These are phyloP conservation scores for Ricordea florida DNA, from an alignment of 92 coral and sea anemone genomes.

Conservation along the genomic window DNA sequence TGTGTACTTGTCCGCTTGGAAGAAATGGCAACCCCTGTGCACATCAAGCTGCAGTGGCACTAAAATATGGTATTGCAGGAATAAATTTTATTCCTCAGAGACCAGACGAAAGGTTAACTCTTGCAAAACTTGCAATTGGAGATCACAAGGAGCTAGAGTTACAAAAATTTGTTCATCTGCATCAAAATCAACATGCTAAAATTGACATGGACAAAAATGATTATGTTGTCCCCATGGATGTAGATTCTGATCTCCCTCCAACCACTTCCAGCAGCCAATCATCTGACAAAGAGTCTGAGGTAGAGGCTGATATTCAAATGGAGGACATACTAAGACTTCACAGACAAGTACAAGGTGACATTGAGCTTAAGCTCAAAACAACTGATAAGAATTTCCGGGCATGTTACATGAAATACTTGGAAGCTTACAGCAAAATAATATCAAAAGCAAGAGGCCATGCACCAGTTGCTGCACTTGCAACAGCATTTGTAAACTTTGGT, in stretches of 20 bases:
- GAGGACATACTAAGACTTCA: slow-evolving; percentile 32
- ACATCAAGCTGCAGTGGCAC: slow-evolving; percentile 57
- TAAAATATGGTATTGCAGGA: slow-evolving; percentile 19
- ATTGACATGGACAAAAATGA: background rate
- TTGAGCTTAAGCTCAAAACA: slow-evolving; percentile 28
- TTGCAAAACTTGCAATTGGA: slow-evolving; percentile 50
- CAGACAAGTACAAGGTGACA: slow-evolving; percentile 21
- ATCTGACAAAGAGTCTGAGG: slow-evolving; percentile 4
- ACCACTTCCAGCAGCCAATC: background rate
- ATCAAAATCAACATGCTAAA: background rate
- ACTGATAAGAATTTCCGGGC: slow-evolving; percentile 29
- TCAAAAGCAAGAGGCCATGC: slow-evolving; percentile 22
- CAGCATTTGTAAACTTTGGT: slow-evolving; percentile 38
- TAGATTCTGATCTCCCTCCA: background rate
- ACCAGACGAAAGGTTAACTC: slow-evolving; percentile 34
- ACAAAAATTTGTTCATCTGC: background rate
- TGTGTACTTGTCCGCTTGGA: slow-evolving; percentile 50
- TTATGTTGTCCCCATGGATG: background rate
- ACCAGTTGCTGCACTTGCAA: slow-evolving; percentile 39
- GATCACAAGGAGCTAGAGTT: background rate
- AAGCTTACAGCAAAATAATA: slow-evolving; percentile 12
- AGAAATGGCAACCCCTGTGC: slow-evolving; percentile 55
- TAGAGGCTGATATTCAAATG: slow-evolving; percentile 1
- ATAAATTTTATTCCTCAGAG: slow-evolving; percentile 38
- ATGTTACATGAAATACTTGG: slow-evolving; percentile 17